phyloP scores from a whole-genome alignment of 1,140 invertebrate species.

The Magallana gigas region DNA sequence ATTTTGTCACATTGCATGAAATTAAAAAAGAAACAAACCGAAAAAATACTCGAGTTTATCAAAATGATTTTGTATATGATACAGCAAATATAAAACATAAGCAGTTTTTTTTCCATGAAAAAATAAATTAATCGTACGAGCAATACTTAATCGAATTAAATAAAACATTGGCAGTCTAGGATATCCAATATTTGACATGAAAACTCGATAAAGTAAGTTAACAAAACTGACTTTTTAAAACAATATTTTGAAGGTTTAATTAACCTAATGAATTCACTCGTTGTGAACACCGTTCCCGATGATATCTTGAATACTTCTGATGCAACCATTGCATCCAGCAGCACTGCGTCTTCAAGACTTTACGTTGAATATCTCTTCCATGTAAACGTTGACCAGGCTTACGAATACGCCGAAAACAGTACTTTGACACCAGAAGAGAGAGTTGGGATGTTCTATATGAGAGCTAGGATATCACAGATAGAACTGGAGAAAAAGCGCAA shows the following conservation, averaged over 20 bases:
- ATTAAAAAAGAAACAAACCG: too few species aligned
- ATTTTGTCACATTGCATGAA: too few species aligned
- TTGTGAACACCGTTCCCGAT: constrained; percentile 36
- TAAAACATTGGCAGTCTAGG: too few species aligned
- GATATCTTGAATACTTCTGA: constrained; percentile 35
- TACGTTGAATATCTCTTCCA: constrained; percentile 45
- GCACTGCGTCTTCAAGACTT: constrained; percentile 13
- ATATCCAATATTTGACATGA: too few species aligned
- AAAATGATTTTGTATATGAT: too few species aligned
- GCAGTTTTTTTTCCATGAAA: too few species aligned
- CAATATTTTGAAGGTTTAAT: constrained; percentile 43
- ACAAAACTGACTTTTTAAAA: too few species aligned
- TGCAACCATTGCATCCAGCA: neutral
- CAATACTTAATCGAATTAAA: too few species aligned
- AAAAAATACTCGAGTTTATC: too few species aligned
- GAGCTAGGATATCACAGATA: constrained; percentile 46
- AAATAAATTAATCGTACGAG: too few species aligned
- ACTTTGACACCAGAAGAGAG: constrained; percentile 53
- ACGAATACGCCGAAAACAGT: constrained; percentile 36
- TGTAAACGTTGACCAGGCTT: constrained; percentile 41
- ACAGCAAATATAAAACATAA: too few species aligned
- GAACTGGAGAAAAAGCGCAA: constrained; percentile 42
- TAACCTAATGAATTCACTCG: constrained; percentile 23
- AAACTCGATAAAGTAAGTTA: too few species aligned
- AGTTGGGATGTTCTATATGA: constrained; percentile 47